Percentiles rank a stretch among this genome's conserved stretches.
These are phyloP conservation scores for Campoletis raptor DNA, from an alignment of 2,888 invertebrate genomes.

Conservation along the genomic window DNA sequence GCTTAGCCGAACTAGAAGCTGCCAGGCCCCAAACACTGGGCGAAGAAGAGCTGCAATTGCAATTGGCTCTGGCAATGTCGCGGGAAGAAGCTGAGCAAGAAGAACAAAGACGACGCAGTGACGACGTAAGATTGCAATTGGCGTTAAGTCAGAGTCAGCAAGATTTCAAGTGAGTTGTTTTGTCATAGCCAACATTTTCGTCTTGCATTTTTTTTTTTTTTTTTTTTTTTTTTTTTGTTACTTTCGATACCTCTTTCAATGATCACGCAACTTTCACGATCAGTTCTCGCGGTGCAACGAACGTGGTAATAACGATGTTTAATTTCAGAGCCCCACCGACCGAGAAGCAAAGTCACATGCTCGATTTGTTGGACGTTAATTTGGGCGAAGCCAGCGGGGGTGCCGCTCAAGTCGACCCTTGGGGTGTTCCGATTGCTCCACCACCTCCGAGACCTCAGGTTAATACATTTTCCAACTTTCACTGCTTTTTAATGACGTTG, in stretches of 20 bases:
- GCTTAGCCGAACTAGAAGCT: slow-evolving; percentile 91
- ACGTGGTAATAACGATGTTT: slow-evolving; percentile 44
- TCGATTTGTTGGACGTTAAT: slow-evolving; percentile 94
- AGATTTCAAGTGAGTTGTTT: slow-evolving; percentile 91
- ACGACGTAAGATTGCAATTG: slow-evolving; percentile 98
- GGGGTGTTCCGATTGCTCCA: slow-evolving; percentile 89
- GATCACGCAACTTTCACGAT: not conserved
- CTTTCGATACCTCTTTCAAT: not conserved
- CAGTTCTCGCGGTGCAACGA: slow-evolving; percentile 27
- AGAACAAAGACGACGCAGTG: slow-evolving; percentile 96
- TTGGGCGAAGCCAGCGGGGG: slow-evolving; percentile 88
- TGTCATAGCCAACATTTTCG: slow-evolving; percentile 29
- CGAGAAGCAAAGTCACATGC: slow-evolving; percentile 89
- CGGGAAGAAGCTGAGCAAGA: slow-evolving; percentile 99
- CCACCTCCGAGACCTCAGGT: slow-evolving; percentile 87
- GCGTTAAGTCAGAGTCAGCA: slow-evolving; percentile 98
- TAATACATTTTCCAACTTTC: slow-evolving; percentile 75
- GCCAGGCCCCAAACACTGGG: slow-evolving; percentile 98
- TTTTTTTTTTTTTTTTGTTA: slow-evolving; percentile 1
- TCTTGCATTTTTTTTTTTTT: not conserved
- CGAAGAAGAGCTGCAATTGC: slow-evolving; percentile 99
- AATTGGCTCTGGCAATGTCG: slow-evolving; percentile 99
- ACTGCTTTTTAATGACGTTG: not conserved
- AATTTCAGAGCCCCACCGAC: slow-evolving; percentile 80
- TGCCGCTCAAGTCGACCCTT: slow-evolving; percentile 89